Base-by-base conservation (phyloP, 2,797 vertebrate genomes). In the Acestrorhynchus altus region DNA sequence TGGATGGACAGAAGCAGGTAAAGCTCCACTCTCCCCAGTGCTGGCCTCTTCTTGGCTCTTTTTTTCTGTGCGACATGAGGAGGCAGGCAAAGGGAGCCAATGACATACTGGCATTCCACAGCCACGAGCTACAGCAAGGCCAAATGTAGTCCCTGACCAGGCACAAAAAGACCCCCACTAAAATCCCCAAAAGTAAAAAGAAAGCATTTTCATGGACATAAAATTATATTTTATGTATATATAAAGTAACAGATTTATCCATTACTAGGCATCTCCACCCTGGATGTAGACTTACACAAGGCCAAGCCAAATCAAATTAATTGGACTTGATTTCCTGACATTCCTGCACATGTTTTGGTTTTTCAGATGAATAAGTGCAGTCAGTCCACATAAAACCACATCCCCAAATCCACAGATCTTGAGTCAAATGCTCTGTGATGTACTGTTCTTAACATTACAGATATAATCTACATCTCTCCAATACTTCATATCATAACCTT, bases 51-150 rank as follows among this genome's bases (percentile, higher is more conserved):
- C 73, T 76, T 20, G 44, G 52, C 42, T 40, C 15, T 44, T 56
- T 12, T 1, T 56, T 69, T 83, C 85, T 83, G 82, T 86, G 76
- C 82, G 84, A 49, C 67, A 60, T 57, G 74, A 87, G 87, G 59
- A 71, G 77, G 86, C 76, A 76, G 79, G 84, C 82, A 83, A 91
- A 88, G 78, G 83, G 83, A 88, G 81, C 83, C 86, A 88, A 86
- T 90, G 88, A 92, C 87, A 89, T 83, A 70, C 47, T 81, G 85
- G 86, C 89, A 89, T 88, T 90, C 89, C 89, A 87, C 65, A 80
- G 85, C 86, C 83, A 90, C 87, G 87, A 78, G 77, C 86, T 89
- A 88, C 80, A 76, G 80, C 49, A 74, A 82, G 8, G 85, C 90
- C 87, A 90, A 91, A 88, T 81, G 86, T 83, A 85, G 78, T 88